phyloP scores from a whole-genome alignment of 64 coral and sea anemone genomes.

The Anthopleura sola region DNA sequence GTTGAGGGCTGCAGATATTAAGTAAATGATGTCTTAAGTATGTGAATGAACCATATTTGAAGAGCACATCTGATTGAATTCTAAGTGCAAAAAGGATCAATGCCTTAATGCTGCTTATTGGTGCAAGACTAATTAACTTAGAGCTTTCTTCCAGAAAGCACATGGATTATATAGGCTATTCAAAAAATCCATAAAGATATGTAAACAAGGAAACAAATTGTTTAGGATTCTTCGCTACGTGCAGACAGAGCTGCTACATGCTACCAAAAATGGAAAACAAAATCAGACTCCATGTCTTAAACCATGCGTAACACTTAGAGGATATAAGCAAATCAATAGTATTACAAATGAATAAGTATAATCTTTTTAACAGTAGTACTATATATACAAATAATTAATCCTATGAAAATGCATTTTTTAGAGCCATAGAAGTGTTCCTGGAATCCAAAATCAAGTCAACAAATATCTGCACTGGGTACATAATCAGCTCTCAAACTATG shows the following conservation, averaged over 20 bases:
- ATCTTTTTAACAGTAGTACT: no score
- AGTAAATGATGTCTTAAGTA: no score
- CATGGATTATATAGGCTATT: neutral
- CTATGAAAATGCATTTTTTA: neutral
- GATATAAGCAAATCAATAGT: neutral
- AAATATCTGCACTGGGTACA: neutral
- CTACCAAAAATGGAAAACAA: neutral
- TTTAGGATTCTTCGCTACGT: neutral
- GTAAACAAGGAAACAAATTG: neutral
- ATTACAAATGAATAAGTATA: no score
- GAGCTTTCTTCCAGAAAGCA: neutral
- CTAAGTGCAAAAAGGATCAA: neutral
- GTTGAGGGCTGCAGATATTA: no score
- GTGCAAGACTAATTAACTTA: neutral
- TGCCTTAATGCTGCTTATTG: neutral
- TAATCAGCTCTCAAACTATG: neutral
- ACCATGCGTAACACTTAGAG: neutral
- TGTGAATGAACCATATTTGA: no score
- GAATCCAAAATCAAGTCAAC: neutral
- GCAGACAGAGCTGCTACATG: neutral
- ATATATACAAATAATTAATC: neutral
- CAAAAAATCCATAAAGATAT: neutral
- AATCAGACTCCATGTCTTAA: neutral
- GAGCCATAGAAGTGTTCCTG: neutral
- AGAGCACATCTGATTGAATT: no score